These are phyloP conservation scores for Thera britannica DNA, from an alignment of 2,888 invertebrate species.

Conservation along the genomic window DNA sequence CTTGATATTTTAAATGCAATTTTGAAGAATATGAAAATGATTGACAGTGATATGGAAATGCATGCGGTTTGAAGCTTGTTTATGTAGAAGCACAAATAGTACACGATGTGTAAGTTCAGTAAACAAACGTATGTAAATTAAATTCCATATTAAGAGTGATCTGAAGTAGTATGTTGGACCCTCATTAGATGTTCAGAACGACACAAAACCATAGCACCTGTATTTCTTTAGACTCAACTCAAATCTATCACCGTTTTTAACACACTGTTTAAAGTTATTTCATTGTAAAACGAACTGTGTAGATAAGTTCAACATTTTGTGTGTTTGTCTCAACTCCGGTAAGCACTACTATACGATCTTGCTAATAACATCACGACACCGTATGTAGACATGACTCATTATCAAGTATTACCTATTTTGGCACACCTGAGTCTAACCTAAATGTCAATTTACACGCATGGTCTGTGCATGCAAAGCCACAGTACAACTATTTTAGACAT, in stretches of 20 bases:
- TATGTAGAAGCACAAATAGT: background rate
- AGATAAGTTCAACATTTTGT: background rate
- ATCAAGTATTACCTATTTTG: conserved; percentile 32
- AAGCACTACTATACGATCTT: conserved; percentile 4
- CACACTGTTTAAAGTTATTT: background rate
- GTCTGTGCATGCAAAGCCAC: conserved; percentile 13
- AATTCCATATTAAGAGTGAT: too few species aligned
- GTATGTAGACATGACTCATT: conserved; percentile 33
- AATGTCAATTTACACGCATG: conserved; percentile 34
- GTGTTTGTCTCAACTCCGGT: conserved; percentile 4
- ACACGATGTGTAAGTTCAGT: conserved; percentile 2
- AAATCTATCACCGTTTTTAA: background rate
- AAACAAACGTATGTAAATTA: background rate
- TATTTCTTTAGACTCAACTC: too few species aligned
- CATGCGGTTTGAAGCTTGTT: conserved; percentile 33
- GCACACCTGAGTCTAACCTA: conserved; percentile 36
- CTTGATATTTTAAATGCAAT: conserved; percentile 1
- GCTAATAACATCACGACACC: conserved; percentile 5
- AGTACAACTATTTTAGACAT: background rate
- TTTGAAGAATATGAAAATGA: conserved; percentile 26
- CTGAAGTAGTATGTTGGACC: too few species aligned
- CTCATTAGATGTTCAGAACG: background rate
- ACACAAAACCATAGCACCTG: too few species aligned
- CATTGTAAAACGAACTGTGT: background rate
- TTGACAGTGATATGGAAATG: conserved; percentile 35